Conservation (phyloP, 35 echinoderm and acorn worm genomes). For the Nesometra sesokonis region DNA sequence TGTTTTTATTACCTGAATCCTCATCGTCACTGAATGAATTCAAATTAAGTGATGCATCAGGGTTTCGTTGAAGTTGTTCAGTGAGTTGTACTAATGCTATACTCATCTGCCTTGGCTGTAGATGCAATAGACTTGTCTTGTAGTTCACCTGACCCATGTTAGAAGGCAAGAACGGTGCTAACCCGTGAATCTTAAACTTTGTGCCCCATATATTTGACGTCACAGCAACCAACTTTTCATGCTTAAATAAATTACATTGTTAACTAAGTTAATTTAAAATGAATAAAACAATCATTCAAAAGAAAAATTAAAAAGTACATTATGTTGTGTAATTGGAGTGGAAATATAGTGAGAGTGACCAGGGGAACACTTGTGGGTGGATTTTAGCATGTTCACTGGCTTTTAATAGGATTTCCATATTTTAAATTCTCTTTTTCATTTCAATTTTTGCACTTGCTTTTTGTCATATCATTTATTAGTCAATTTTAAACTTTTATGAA, state of each 20-base stretch:
- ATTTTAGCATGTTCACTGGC: too few species aligned
- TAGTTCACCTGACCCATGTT: slow-evolving; percentile 95
- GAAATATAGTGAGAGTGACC: too few species aligned
- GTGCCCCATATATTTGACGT: slow-evolving; percentile 99
- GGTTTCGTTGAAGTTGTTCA: slow-evolving; percentile 35
- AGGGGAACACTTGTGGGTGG: too few species aligned
- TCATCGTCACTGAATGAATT: slow-evolving; percentile 94
- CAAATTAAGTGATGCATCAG: slow-evolving; percentile 53
- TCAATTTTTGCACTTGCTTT: too few species aligned
- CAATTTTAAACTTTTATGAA: too few species aligned
- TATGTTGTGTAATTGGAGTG: too few species aligned
- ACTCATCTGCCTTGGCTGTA: slow-evolving; percentile 97
- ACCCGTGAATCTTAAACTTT: slow-evolving; percentile 92
- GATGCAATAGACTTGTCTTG: slow-evolving; percentile 89
- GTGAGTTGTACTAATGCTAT: slow-evolving; percentile 79
- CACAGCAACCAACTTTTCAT: slow-evolving; percentile 68
- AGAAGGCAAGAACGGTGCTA: slow-evolving; percentile 61
- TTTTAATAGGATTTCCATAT: too few species aligned
- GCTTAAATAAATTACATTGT: slow-evolving; percentile 37
- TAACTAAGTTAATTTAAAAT: too few species aligned
- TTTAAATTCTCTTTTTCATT: too few species aligned
- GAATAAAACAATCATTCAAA: too few species aligned
- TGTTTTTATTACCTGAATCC: not conserved
- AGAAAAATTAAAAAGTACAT: not conserved
- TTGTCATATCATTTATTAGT: too few species aligned